Conservation (phyloP, 2,797 vertebrate genomes). For the Hipposideros larvatus region DNA sequence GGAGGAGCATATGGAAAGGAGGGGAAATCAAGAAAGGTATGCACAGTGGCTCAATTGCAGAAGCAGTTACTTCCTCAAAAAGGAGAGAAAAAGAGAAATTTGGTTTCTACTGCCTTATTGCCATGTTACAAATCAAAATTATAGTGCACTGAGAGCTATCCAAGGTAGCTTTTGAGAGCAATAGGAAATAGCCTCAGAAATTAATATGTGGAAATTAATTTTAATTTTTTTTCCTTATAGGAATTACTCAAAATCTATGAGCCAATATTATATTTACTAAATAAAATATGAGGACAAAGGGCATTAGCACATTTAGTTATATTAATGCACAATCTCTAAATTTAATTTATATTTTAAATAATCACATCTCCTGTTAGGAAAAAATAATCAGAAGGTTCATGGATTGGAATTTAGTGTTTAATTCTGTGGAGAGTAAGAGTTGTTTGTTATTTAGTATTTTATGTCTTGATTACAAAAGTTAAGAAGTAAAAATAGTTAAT, state of each 20-base stretch:
- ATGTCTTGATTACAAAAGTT: slow-evolving; percentile 20
- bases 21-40: slow-evolving; percentile 88
- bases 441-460: slow-evolving; percentile 32
- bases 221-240: slow-evolving; percentile 36
- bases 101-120: slow-evolving; percentile 56
- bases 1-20: slow-evolving; percentile 87
- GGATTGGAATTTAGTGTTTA: slow-evolving; percentile 50
- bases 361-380: neutral
- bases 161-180: slow-evolving; percentile 54
- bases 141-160: slow-evolving; percentile 45
- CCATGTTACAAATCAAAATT: slow-evolving; percentile 67
- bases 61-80: slow-evolving; percentile 76
- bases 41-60: slow-evolving; percentile 83
- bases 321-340: neutral
- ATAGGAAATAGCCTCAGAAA: slow-evolving; percentile 42
- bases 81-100: slow-evolving; percentile 69
- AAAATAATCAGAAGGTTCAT: slow-evolving; percentile 48
- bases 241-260: slow-evolving; percentile 44
- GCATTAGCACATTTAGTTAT: slow-evolving; percentile 52
- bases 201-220: slow-evolving; percentile 52
- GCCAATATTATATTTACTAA: neutral
- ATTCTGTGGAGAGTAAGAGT: slow-evolving; percentile 24
- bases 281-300: neutral
- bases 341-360: slow-evolving; percentile 50
- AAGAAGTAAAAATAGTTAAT: slow-evolving; percentile 18